Base-by-base conservation (phyloP, 2,113 vertebrate species). In the Platichthys stellatus region DNA sequence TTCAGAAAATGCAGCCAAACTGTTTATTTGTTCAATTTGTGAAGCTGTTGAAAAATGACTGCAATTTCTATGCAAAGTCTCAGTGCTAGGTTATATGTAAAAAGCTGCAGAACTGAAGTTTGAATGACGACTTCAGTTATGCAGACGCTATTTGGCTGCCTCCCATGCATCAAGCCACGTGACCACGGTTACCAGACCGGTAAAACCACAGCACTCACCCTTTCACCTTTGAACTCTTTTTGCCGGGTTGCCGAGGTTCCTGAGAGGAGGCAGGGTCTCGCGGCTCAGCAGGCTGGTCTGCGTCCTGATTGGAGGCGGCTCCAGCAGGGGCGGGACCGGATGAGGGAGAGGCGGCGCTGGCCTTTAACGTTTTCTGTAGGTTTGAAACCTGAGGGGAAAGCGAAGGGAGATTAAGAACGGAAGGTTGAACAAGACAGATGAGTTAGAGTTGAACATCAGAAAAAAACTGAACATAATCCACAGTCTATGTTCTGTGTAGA, bases 161-260 rank as follows among this genome's bases (percentile, higher is more conserved):
- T 1, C 0, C 20, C 24, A 4, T 1, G 15, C 43, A 67, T 35
- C 28, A 0, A 24, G 21, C 11, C 5, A 14, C 0, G 12, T 23
- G 13, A 15, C 35, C 2, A 15, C 20, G 20, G 40, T 5, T 18
- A 35, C 70, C 8, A 59, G 31, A 70, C 74, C n/a, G 31, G 21
- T 5, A 21, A 49, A 1, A 17, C 24, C 38, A 35, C 56, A 10
- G 24, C 66, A 86, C 96, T 96, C 90, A 98, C 97, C 97, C 97
- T 95, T 99, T 99, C 85, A 97, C 97, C 90, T 99, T 99, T 49
- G 97, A 98, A 89, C 96, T 95, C 83, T 99, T 99, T 94, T 99
- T 99, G 93, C 97, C 97, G 2, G 97, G 96, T 74, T 98, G 97
- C 72, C 97, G 95, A 0, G 96, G 95, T 85, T 98, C 97, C 83